Conservation (phyloP, 2,888 invertebrate genomes). For the Clistopyga incitator region DNA sequence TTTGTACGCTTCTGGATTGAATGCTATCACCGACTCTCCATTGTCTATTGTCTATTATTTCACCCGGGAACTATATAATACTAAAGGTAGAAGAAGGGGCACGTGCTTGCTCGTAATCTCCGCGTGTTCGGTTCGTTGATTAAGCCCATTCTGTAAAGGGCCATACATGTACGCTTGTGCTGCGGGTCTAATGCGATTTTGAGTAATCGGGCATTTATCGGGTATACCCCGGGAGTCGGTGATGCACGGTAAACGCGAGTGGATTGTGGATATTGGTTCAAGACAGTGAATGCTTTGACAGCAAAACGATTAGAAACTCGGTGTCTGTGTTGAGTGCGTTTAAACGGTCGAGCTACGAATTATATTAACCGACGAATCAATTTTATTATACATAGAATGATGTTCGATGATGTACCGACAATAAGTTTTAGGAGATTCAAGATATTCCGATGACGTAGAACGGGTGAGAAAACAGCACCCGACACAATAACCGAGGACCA, state of each 20-base stretch:
- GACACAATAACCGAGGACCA: conserved; percentile 81
- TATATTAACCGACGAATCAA: no score
- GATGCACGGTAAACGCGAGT: background rate
- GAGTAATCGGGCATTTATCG: conserved; percentile 19
- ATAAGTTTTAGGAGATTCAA: no score
- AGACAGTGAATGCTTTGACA: background rate
- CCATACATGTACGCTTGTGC: background rate
- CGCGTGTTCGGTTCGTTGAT: conserved; percentile 23
- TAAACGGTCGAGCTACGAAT: background rate
- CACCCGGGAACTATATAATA: no score
- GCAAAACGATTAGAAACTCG: conserved; percentile 1
- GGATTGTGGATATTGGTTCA: conserved; percentile 1
- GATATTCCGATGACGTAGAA: no score
- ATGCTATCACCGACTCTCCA: no score
- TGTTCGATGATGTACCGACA: no score
- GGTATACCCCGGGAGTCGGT: background rate
- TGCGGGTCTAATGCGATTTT: conserved; percentile 15
- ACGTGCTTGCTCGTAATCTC: conserved; percentile 14
- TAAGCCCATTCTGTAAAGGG: conserved; percentile 19
- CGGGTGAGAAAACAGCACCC: conserved; percentile 81
- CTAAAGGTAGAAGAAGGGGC: background rate
- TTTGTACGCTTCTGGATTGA: no score
- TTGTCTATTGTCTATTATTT: no score
- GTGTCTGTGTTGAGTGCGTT: no score
- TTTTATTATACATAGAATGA: no score